Evolutionary conservation across 2,113 vertebrate species (phyloP), one percentile per base, ranked within the genome.

Genomic region (Forbesichthys papilliferus): DNA sequence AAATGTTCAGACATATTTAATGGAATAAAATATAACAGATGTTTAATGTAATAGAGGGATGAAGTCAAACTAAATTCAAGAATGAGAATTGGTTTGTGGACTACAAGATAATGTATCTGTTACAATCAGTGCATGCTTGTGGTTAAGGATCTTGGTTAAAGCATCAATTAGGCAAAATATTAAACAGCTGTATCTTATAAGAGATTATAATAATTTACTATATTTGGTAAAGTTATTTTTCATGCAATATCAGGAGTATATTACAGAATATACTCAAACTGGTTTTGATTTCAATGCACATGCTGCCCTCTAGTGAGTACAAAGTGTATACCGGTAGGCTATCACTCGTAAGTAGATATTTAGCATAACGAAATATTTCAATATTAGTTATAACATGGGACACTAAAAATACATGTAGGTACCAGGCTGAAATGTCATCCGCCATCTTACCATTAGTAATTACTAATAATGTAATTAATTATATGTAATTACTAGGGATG

Each of bases 241-340:
- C 48, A 0, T 54, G 47, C 54, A 57, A 42, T 33, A 11, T 58
- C 42, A 58, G 12, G 48, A 14, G 1, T 1, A 27, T 27, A 27
- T 27, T 27, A 27, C 27, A 27, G 5, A 16, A 16, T 34, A 16
- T 10, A 61, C 9, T 9, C 9, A 47, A 13, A 11, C 18, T 11
- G 1, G 36, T 14, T 11, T 67, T 47, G 33, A 12, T 74, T 77
- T 5, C 10, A 70, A 60, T 71, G 82, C 27, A 76, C 83, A 88
- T 79, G 71, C 79, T 81, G 73, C 89, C 87, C 77, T 79, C 89
- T 88, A 18, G 27, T 85, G 87, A 64, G 11, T 10, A 62, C 54
- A 56, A 56, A 18, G 16, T 56, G 9, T 9, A 6, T 3, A 54
- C 13, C 36, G 4, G 36, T 42, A 42, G 7, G 7, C 36, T 42